These are phyloP conservation scores for Vidua chalybeata DNA, from an alignment of 2,113 vertebrate genomes.

Conservation along the genomic window DNA sequence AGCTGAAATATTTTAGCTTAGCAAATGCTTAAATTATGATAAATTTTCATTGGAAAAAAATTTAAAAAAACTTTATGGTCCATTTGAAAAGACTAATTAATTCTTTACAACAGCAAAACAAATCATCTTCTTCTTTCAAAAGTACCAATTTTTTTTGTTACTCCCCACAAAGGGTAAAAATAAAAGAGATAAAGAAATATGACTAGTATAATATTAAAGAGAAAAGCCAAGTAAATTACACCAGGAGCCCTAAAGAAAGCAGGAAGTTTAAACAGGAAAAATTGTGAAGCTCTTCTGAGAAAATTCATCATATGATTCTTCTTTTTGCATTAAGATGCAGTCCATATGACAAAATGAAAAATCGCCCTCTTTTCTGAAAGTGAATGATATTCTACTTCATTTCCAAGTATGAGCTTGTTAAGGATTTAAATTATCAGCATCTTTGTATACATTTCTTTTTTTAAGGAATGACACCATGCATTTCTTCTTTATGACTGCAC, in stretches of 20 bases:
- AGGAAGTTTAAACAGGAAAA: background rate
- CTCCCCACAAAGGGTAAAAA: background rate
- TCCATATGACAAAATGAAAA: background rate
- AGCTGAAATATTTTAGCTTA: background rate
- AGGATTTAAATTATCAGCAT: background rate
- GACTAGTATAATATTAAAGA: background rate
- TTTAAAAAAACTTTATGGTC: background rate
- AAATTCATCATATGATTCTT: background rate
- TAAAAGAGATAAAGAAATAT: background rate
- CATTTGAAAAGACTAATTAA: background rate
- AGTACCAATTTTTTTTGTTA: background rate
- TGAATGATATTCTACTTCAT: background rate
- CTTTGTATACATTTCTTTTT: background rate
- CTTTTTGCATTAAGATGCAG: background rate
- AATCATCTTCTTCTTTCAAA: background rate
- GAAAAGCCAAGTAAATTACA: background rate
- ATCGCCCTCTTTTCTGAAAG: background rate
- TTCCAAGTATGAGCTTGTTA: background rate
- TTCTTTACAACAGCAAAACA: background rate
- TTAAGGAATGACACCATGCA: background rate
- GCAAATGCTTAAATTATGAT: background rate
- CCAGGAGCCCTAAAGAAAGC: background rate
- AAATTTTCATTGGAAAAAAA: background rate
- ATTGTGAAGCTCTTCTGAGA: background rate
- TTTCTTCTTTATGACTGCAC: background rate